Percentiles rank a stretch among this genome's conserved stretches.
These are phyloP conservation scores for Heliconius aoede DNA, from an alignment of 2,888 invertebrate species.

Conservation along the genomic window DNA sequence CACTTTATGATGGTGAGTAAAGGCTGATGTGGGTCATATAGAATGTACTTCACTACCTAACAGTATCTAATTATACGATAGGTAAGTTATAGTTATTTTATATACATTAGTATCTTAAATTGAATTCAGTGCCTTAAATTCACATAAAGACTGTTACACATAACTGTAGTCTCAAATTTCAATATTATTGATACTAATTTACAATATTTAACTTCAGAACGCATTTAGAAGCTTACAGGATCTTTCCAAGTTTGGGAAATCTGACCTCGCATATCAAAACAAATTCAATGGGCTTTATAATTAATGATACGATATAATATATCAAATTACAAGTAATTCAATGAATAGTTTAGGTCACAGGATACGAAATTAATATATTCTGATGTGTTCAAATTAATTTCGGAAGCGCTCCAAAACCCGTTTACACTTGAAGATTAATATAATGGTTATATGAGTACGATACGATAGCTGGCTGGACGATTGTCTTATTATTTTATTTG, in stretches of 20 bases:
- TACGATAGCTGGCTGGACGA: background rate
- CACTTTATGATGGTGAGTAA: background rate
- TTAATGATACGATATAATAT: conserved; percentile 16
- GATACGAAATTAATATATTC: conserved; percentile 23
- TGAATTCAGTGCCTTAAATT: no score
- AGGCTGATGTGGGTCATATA: background rate
- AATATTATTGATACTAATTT: background rate
- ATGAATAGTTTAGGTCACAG: conserved; percentile 21
- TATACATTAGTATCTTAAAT: no score
- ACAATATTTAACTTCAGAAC: background rate
- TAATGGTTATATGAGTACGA: background rate
- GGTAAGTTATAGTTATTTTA: background rate
- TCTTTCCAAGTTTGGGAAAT: background rate
- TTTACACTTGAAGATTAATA: background rate
- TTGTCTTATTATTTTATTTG: no score
- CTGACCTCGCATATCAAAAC: background rate
- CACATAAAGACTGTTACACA: background rate
- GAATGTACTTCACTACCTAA: background rate
- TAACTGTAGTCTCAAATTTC: background rate
- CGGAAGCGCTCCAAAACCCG: conserved; percentile 24
- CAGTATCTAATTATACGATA: background rate
- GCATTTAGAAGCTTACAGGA: background rate
- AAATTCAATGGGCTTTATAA: background rate
- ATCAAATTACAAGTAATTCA: conserved; percentile 30
- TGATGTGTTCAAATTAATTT: conserved; percentile 33